A percentile compares a stretch with the other conserved stretches of the same genome.
Evolutionary conservation across 1,140 invertebrate species (phyloP).

Genomic region (Drosophila sp.): DNA sequence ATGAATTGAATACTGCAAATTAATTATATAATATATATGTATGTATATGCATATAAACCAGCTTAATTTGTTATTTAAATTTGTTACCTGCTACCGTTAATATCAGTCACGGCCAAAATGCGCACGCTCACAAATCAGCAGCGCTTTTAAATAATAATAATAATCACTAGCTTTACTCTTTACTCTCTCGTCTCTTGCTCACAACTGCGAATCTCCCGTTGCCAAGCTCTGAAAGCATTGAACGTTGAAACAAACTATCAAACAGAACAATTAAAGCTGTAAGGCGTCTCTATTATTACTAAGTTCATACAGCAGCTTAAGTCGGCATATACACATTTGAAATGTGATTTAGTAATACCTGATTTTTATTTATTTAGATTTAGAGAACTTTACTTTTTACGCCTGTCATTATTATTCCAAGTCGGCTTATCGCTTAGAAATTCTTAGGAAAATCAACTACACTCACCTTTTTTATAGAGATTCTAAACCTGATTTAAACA

Average conservation of each 20-base stretch:
- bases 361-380: too few relatives aligned
- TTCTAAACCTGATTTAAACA: too few relatives aligned
- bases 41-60: constrained; percentile 12
- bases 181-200: constrained; percentile 4
- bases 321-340: too few relatives aligned
- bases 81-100: constrained; percentile 43
- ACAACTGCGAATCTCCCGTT: not conserved
- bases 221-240: constrained; percentile 8
- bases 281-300: constrained; percentile 9
- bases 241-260: constrained; percentile 18
- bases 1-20: constrained; percentile 23
- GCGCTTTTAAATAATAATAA: constrained; percentile 19
- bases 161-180: too few relatives aligned
- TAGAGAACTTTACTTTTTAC: too few relatives aligned
- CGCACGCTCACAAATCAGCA: constrained; percentile 27
- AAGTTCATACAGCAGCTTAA: too few relatives aligned
- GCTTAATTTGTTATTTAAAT: constrained; percentile 40
- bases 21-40: constrained; percentile 33
- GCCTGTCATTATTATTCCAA: too few relatives aligned
- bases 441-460: too few relatives aligned
- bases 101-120: constrained; percentile 48
- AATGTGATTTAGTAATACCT: too few relatives aligned
- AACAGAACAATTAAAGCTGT: constrained; percentile 41
- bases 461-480: too few relatives aligned
- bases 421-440: too few relatives aligned